phyloP scores from a whole-genome alignment of 2,113 vertebrate genomes.

The Anoplopoma fimbria region DNA sequence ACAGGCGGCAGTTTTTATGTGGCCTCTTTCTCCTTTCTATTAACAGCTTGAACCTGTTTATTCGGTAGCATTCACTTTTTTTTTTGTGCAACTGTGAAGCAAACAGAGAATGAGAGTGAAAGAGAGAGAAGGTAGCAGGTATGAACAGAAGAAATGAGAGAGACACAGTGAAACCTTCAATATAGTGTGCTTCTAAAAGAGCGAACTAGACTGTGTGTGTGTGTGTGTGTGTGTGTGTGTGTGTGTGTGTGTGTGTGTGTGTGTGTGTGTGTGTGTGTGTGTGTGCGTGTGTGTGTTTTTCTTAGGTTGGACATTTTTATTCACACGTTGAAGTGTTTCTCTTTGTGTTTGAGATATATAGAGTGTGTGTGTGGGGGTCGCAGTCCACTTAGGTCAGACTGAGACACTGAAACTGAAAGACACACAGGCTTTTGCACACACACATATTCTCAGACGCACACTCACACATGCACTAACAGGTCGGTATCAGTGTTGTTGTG shows the following conservation, averaged over 20 bases:
- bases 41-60: slow-evolving; percentile 1
- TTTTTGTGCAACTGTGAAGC: slow-evolving; percentile 25
- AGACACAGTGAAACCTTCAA: slow-evolving; percentile 14
- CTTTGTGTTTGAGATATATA: background rate
- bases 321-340: slow-evolving; percentile 3
- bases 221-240: slow-evolving; percentile 10
- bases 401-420: slow-evolving; percentile 22
- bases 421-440: slow-evolving; percentile 14
- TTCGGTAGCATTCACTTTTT: slow-evolving; percentile 30
- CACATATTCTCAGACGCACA: slow-evolving; percentile 9
- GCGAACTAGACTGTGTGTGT: slow-evolving; percentile 4
- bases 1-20: background rate
- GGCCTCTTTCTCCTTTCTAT: slow-evolving; percentile 22
- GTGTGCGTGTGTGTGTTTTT: slow-evolving; percentile 15
- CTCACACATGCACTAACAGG: slow-evolving; percentile 39
- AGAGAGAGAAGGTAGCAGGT: background rate
- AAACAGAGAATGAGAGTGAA: slow-evolving; percentile 4
- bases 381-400: slow-evolving; percentile 8
- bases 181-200: slow-evolving; percentile 17
- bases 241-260: slow-evolving; percentile 16
- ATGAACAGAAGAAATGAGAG: slow-evolving; percentile 23
- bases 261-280: slow-evolving; percentile 20
- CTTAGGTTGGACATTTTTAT: slow-evolving; percentile 1
- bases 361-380: background rate
- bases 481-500: slow-evolving; percentile 72